These are phyloP conservation scores for Sphaeridia pumilis DNA, from an alignment of 2,888 invertebrate genomes.

Conservation along the genomic window DNA sequence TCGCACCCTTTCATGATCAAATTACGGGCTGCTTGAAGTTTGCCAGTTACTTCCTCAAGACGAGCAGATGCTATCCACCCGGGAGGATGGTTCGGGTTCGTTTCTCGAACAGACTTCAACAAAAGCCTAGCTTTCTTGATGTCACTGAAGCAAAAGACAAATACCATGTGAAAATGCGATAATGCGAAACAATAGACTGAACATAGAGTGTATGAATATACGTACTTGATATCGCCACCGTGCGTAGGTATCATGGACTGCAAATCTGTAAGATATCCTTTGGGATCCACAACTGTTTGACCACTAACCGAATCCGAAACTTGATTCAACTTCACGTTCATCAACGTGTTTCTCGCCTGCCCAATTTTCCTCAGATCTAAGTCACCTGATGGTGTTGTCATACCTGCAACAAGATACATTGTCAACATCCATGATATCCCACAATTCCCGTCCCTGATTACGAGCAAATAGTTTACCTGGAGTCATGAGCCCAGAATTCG, in stretches of 20 bases:
- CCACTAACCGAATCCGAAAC: conserved; percentile 97
- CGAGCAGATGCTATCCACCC: conserved; percentile 99
- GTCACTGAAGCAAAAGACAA: conserved; percentile 48
- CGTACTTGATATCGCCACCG: conserved; percentile 85
- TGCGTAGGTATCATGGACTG: conserved; percentile 99
- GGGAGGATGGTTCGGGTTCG: conserved; percentile 98
- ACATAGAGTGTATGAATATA: conserved; percentile 13
- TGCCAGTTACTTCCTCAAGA: conserved; percentile 94
- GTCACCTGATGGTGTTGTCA: conserved; percentile 52
- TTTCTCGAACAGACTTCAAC: conserved; percentile 85
- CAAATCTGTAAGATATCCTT: conserved; percentile 97
- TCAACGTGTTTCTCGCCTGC: conserved; percentile 94
- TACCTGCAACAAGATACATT: too few species aligned
- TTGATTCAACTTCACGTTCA: conserved; percentile 97
- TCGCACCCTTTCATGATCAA: conserved; percentile 96
- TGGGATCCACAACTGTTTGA: conserved; percentile 98
- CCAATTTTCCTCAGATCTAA: conserved; percentile 97
- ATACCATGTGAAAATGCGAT: not conserved
- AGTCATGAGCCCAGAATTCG: conserved; percentile 62
- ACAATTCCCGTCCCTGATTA: too few species aligned
- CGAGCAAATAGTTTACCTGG: conserved; percentile 58
- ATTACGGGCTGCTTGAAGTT: conserved; percentile 89
- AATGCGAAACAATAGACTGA: too few species aligned
- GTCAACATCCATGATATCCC: too few species aligned
- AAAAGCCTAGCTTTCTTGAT: conserved; percentile 92